Percentiles rank a stretch among this genome's conserved stretches.
Conservation (phyloP, 2,888 invertebrate species). For the Dolichomitus sp. region DNA sequence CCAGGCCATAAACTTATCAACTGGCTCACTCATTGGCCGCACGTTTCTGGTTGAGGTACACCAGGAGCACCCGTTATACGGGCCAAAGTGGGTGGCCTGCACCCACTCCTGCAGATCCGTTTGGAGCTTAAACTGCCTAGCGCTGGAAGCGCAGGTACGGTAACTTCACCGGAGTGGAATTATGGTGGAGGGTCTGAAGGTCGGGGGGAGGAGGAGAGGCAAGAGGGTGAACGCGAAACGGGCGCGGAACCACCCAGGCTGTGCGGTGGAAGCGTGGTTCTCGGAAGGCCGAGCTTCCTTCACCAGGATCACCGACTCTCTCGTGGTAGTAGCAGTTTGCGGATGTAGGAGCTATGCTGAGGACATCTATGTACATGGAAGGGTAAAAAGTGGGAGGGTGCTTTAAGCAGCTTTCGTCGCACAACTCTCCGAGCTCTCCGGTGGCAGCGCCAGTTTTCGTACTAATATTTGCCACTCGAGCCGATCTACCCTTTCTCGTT, state of each 20-base stretch:
- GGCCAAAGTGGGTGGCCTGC: conserved; percentile 36
- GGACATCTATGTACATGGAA: conserved; percentile 18
- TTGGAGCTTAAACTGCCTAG: conserved; percentile 78
- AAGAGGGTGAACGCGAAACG: conserved; percentile 42
- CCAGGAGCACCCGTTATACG: conserved; percentile 47
- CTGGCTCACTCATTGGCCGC: conserved; percentile 18
- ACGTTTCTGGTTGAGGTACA: conserved; percentile 43
- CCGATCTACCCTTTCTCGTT: conserved; percentile 73
- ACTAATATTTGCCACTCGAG: conserved; percentile 86
- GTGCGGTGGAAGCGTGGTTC: conserved; percentile 28
- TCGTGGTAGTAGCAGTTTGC: conserved; percentile 20
- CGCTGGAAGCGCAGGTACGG: conserved; percentile 71
- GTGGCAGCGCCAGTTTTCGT: conserved; percentile 82
- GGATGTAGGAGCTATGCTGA: conserved; percentile 9
- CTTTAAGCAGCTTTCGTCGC: conserved; percentile 85
- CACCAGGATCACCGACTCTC: conserved; percentile 5
- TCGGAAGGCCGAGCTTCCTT: conserved; percentile 25
- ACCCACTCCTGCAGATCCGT: conserved; percentile 70
- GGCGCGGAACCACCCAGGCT: conserved; percentile 30
- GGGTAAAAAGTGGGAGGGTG: conserved; percentile 70
- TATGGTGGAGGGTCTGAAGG: conserved; percentile 75
- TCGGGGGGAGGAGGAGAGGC: conserved; percentile 63
- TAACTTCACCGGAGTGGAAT: conserved; percentile 76
- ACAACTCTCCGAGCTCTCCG: conserved; percentile 77
- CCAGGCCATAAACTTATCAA: neutral